phyloP scores from a whole-genome alignment of 2,888 invertebrate species.

The Chorisops tibialis region DNA sequence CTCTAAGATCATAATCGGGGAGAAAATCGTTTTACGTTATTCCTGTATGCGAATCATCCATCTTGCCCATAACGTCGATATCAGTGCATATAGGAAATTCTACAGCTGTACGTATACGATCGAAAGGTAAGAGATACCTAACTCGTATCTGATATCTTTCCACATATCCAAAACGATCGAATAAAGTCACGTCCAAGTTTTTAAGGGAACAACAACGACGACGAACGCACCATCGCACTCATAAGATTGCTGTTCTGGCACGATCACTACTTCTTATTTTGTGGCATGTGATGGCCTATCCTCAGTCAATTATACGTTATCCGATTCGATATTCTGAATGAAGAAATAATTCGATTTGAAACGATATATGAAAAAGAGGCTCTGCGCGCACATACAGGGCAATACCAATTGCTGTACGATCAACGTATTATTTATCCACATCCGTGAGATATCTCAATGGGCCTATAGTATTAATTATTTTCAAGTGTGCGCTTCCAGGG shows the following conservation, averaged over 20 bases:
- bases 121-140: too few species aligned
- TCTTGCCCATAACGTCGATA: too few species aligned
- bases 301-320: conserved; percentile 31
- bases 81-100: too few species aligned
- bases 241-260: too few species aligned
- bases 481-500: conserved; percentile 23
- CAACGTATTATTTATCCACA: conserved; percentile 32
- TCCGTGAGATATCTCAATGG: conserved; percentile 28
- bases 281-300: background rate
- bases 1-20: conserved; percentile 17
- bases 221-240: too few species aligned
- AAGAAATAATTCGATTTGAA: conserved; percentile 34
- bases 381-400: conserved; percentile 13
- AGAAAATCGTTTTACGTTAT: conserved; percentile 16
- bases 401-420: too few species aligned
- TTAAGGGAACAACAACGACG: background rate
- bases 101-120: too few species aligned
- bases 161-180: conserved; percentile 4
- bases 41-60: conserved; percentile 4
- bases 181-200: conserved; percentile 21
- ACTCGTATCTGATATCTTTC: background rate
- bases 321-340: conserved; percentile 33
- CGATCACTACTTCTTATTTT: too few species aligned
- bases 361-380: conserved; percentile 8
- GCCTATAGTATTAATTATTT: conserved; percentile 19